Evolutionary conservation across 2,113 vertebrate species (phyloP).

Genomic region (Upupa epops): DNA sequence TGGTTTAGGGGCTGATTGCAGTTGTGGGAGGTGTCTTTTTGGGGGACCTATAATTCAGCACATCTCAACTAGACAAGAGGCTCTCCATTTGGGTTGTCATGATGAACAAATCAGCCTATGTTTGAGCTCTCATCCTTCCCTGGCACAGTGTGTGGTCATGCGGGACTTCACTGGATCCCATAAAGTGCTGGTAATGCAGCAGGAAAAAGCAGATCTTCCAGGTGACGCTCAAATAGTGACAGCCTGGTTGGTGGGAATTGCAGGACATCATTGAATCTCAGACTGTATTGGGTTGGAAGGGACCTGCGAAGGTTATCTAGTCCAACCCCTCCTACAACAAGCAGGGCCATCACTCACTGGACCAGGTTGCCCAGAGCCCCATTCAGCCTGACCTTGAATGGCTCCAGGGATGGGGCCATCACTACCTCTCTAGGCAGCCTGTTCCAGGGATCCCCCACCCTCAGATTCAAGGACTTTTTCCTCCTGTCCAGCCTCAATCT

Average conservation of each 20-base stretch:
- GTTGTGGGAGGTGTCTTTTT: background rate
- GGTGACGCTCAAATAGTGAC: background rate
- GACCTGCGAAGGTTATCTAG: too few relatives aligned
- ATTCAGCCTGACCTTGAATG: too few relatives aligned
- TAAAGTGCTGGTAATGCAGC: background rate
- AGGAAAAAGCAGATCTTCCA: background rate
- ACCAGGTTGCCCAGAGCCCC: too few relatives aligned
- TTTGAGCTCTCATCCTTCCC: rapidly evolving
- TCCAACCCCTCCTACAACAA: too few relatives aligned
- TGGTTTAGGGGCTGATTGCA: background rate
- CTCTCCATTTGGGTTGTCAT: background rate
- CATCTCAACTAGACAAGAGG: background rate
- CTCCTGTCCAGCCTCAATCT: too few relatives aligned
- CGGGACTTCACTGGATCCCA: background rate
- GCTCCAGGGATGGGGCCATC: too few relatives aligned
- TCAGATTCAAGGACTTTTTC: too few relatives aligned
- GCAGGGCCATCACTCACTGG: too few relatives aligned
- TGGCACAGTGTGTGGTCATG: rapidly evolving
- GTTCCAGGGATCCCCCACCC: too few relatives aligned
- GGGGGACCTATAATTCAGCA: rapidly evolving
- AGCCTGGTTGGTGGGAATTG: background rate
- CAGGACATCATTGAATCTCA: background rate
- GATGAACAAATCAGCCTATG: background rate
- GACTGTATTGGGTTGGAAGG: too few relatives aligned
- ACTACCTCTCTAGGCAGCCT: too few relatives aligned